Base-by-base conservation (phyloP, 2,797 vertebrate species). In the Sylvilagus floridanus region DNA sequence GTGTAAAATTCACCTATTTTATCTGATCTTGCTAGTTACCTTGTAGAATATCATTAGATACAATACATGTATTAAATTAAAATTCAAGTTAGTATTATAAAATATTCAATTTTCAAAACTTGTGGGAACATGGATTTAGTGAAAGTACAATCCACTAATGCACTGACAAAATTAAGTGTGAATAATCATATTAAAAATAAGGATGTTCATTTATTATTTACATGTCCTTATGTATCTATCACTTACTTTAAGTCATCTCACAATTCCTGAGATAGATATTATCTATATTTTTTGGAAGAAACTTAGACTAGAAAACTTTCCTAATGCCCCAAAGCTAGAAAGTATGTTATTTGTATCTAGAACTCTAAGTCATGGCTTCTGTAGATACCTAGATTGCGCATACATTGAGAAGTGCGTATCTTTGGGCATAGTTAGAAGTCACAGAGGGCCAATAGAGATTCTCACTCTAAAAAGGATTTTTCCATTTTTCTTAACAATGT, bases 31-130 rank as follows among this genome's bases (percentile, higher is more conserved):
- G 16, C 37, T 85, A 47, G 17, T 69, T 87, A 69, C 11, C 69
- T 84, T 63, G 26, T 87, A 19, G 50, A 72, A 76, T 91, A 42
- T 35, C 10, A 5, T n/a, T 76, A 32, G 2, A 42, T 82, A 0
- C 54, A 37, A 75, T 28, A 30, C 0, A 69, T 68, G 5, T 82
- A 84, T 68, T 69, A 76, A 60, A 72, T 65, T 75, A 57, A 92
- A 87, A 65, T 79, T 92, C 47, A 95, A 95, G 57, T 76, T 57
- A 84, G 7, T 16, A 7, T 54, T 54, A 75, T 24, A 63, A 26
- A 83, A 77, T 50, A 65, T 50, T 73, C 42, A 94, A 68, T 47
- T 76, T 87, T 93, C 28, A 88, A 75, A 87, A 37, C 9, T 63
- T 83, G 28, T 11, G 32, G 5, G 42, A 63, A 81, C 9, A 35